Conservation (phyloP, 1,140 invertebrate species). For the Zaprionus tsacasi region DNA sequence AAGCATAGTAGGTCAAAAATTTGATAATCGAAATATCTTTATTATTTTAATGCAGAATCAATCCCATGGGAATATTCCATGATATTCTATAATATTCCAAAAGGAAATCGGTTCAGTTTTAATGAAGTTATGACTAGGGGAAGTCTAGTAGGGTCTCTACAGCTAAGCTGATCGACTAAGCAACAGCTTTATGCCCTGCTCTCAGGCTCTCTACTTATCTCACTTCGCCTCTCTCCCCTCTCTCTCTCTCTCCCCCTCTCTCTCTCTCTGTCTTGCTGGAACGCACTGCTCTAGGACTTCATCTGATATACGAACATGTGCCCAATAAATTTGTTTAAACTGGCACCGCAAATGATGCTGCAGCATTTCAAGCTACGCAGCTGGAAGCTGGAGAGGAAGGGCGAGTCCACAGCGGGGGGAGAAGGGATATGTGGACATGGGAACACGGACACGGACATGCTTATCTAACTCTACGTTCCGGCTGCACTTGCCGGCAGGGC, state of each 20-base stretch:
- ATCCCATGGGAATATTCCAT: too few species aligned
- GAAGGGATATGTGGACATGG: background rate
- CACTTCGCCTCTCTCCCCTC: too few species aligned
- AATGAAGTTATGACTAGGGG: too few species aligned
- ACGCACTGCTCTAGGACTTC: background rate
- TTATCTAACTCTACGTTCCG: slow-evolving; percentile 32
- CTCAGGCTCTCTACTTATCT: too few species aligned
- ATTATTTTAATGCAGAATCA: too few species aligned
- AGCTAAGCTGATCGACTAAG: too few species aligned
- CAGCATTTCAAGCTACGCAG: slow-evolving; percentile 19
- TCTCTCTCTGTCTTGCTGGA: background rate
- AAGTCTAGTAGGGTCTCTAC: too few species aligned
- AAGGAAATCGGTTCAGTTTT: too few species aligned
- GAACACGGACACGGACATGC: slow-evolving; percentile 13
- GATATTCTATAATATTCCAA: too few species aligned
- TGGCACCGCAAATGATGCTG: slow-evolving; percentile 52
- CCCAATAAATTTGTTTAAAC: slow-evolving; percentile 39
- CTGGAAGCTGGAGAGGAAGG: background rate
- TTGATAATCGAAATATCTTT: too few species aligned
- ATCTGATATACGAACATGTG: slow-evolving; percentile 15
- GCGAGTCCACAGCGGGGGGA: background rate
- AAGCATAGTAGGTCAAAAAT: too few species aligned
- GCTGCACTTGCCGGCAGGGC: slow-evolving; percentile 20
- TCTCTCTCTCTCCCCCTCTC: background rate
- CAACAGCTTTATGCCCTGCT: too few species aligned